Conservation (phyloP, 2,888 invertebrate species). For the Schizotus pectinicornis region DNA sequence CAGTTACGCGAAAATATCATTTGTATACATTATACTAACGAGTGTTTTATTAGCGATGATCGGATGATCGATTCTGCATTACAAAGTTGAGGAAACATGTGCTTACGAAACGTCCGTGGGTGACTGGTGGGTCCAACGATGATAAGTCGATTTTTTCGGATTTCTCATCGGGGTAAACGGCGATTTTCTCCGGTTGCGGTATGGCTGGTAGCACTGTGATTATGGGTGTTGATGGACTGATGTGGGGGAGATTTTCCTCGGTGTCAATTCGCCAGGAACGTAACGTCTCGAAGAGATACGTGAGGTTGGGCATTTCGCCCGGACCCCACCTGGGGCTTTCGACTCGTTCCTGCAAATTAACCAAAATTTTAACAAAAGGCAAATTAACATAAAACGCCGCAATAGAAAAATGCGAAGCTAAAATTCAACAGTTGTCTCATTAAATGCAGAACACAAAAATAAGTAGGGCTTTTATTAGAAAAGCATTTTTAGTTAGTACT, state of each 20-base stretch:
- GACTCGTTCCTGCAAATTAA: no score
- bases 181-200: slow-evolving; percentile 44
- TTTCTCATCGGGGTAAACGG: slow-evolving; percentile 19
- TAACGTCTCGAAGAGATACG: slow-evolving; percentile 45
- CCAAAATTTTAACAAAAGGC: no score
- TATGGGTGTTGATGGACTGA: slow-evolving; percentile 50
- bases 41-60: slow-evolving; percentile 3
- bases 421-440: no score
- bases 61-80: slow-evolving; percentile 5
- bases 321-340: slow-evolving; percentile 14
- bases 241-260: slow-evolving; percentile 34
- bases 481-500: no score
- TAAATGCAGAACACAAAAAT: no score
- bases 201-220: slow-evolving; percentile 51
- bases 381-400: no score
- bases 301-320: slow-evolving; percentile 46
- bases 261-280: slow-evolving; percentile 51
- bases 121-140: slow-evolving; percentile 4
- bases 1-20: slow-evolving; percentile 1
- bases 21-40: slow-evolving; percentile 3
- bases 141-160: slow-evolving; percentile 14
- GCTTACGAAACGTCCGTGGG: slow-evolving; percentile 8
- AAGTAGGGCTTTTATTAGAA: no score
- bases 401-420: no score
- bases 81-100: not conserved